These are phyloP conservation scores for Sclerurus mexicanus DNA, from an alignment of 2,113 vertebrate species.

Conservation along the genomic window DNA sequence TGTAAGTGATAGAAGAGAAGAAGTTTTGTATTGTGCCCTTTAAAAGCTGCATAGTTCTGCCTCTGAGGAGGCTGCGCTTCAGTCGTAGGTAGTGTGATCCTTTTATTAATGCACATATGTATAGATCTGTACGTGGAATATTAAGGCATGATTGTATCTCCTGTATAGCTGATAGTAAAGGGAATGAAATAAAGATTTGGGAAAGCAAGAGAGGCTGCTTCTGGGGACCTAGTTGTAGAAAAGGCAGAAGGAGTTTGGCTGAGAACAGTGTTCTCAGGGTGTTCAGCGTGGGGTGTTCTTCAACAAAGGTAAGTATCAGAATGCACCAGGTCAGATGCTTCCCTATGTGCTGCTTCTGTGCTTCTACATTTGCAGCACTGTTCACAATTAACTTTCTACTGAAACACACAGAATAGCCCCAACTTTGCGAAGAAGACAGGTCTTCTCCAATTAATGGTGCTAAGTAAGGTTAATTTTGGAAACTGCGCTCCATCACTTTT, in stretches of 20 bases:
- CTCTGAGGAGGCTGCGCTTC: not conserved
- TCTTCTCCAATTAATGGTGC: not conserved
- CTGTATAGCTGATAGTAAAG: not conserved
- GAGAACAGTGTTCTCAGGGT: not conserved
- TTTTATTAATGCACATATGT: not conserved
- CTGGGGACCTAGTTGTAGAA: not conserved
- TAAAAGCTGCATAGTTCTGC: not conserved
- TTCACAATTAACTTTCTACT: not conserved
- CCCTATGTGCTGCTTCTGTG: not conserved
- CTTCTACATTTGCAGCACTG: not conserved
- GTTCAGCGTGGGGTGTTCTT: not conserved
- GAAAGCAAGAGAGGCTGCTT: not conserved
- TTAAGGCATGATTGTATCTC: not conserved
- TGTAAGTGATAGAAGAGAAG: not conserved
- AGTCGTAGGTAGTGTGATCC: not conserved
- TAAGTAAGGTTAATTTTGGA: not conserved
- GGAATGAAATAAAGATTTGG: not conserved
- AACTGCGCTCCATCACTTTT: not conserved
- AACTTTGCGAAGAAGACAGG: not conserved
- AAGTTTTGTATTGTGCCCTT: constrained; percentile 2
- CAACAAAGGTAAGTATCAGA: not conserved
- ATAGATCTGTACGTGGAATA: not conserved
- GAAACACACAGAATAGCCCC: not conserved
- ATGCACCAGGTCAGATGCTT: not conserved
- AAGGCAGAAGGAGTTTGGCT: not conserved